Conservation (phyloP, 2,797 vertebrate species). For the Tokudaia muenninki region DNA sequence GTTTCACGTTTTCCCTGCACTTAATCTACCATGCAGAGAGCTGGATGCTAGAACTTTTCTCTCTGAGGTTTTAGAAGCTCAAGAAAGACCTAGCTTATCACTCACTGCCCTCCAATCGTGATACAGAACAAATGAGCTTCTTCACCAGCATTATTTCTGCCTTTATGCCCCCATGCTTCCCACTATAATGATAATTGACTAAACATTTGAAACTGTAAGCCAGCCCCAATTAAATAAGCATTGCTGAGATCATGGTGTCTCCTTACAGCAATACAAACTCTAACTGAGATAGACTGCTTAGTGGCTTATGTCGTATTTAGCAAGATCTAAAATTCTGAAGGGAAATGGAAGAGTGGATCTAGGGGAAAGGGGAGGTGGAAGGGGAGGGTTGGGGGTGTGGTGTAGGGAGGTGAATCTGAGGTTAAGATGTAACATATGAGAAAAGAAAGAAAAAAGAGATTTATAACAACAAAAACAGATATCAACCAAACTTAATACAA, state of each 20-base stretch:
- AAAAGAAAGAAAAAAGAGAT: background rate
- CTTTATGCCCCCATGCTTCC: background rate
- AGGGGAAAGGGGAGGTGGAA: background rate
- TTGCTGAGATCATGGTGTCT: too few relatives aligned
- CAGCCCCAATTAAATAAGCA: background rate
- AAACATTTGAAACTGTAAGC: background rate
- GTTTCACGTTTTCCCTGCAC: conserved; percentile 62
- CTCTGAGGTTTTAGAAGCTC: background rate
- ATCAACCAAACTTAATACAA: background rate
- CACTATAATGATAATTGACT: background rate
- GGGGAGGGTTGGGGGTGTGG: fast-evolving
- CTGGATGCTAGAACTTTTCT: conserved; percentile 37
- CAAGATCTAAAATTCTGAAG: background rate
- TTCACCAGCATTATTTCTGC: background rate
- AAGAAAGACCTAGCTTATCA: background rate
- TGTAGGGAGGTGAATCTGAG: background rate
- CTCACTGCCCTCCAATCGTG: background rate
- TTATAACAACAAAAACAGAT: background rate
- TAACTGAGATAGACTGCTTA: background rate
- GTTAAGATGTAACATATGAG: background rate
- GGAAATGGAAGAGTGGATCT: background rate
- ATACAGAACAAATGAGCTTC: background rate
- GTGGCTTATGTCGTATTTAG: background rate
- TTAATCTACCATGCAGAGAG: conserved; percentile 69
- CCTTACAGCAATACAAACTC: background rate